Percentiles rank a stretch among this genome's conserved stretches.
Conservation (phyloP, 2,888 invertebrate species). For the Imbricaverruca yamaguchii region DNA sequence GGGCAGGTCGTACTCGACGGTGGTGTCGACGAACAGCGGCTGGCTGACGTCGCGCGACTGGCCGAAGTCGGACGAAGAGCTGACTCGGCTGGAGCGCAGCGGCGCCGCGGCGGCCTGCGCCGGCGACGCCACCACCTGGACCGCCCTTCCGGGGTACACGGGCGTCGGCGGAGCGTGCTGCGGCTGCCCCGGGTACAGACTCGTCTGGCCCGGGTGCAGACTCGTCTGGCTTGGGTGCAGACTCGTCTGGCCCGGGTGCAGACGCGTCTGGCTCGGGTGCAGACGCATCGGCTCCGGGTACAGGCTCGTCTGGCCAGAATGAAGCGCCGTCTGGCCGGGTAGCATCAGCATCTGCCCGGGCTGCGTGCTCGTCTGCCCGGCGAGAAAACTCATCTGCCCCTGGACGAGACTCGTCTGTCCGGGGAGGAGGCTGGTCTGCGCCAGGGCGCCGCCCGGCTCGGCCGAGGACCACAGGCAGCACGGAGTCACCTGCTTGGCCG, state of each 20-base stretch:
- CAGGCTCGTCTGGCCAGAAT: background rate
- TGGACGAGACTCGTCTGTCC: background rate
- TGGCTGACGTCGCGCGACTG: background rate
- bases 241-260: background rate
- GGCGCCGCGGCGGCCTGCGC: background rate
- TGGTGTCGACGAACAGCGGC: conserved; percentile 17
- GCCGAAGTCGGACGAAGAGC: background rate
- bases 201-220: background rate
- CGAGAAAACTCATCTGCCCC: background rate
- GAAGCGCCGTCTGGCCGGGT: background rate
- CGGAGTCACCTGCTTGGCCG: background rate
- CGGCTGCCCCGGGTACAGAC: background rate
- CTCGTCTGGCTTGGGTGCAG: background rate
- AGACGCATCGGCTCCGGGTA: background rate
- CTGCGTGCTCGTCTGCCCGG: background rate
- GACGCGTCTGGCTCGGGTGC: background rate
- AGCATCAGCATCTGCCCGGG: background rate
- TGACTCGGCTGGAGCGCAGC: background rate
- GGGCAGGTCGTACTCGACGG: conserved; percentile 11
- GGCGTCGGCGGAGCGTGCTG: background rate
- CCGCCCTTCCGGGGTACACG: background rate
- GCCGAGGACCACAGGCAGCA: background rate
- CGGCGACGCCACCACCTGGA: background rate
- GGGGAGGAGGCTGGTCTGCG: background rate
- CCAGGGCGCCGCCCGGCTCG: background rate